Evolutionary conservation across 23 tunicate species (phyloP), one percentile per base, ranked within the genome.

Genomic region (Botrylloides violaceus): DNA sequence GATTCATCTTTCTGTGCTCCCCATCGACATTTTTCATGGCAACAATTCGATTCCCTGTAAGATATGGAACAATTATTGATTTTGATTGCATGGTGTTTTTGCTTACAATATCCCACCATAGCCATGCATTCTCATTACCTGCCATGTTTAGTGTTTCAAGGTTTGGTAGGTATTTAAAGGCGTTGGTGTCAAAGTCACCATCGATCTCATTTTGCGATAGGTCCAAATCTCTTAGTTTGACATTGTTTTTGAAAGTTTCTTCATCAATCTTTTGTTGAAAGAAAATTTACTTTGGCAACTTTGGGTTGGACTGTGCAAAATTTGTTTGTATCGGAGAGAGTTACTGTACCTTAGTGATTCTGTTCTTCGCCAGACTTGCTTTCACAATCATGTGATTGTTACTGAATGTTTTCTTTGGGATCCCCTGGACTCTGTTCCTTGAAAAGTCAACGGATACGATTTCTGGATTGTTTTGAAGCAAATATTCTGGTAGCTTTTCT

Each of bases 381-480:
- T 29, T 65, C 35, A 59, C 66, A 18, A 81, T 55, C 33, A 81
- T 26, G 38, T 80, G 59, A 19, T 65, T 81, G 19, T 22, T 38
- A 12, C 36, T 25, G 31, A 81, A 81, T n/a, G 48, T 32, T 1
- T 56, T 25, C 30, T 57, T 29, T 32, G 79, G 61, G 2, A 81
- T 2, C 23, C 64, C 48, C 32, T 65, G 55, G 18, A 81, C 29
- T 27, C 20, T 22, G 59, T 81, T 81, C 31, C 35, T 33, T 21
- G 83, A 76, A 2, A 83, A 50, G 27, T 50, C 62, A 12, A 86
- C 53, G 23, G 64, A 30, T 48, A 24, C 29, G 26, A 86, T 34
- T 34, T 86, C 64, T 12, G 80, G 72, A 60, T 80, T 86, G 29
- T 75, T 76, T 36, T 70, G 24, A n/a, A 86, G 61, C 0, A 86